phyloP scores from a whole-genome alignment of 2,888 invertebrate species.

The Phragmatobia fuliginosa region DNA sequence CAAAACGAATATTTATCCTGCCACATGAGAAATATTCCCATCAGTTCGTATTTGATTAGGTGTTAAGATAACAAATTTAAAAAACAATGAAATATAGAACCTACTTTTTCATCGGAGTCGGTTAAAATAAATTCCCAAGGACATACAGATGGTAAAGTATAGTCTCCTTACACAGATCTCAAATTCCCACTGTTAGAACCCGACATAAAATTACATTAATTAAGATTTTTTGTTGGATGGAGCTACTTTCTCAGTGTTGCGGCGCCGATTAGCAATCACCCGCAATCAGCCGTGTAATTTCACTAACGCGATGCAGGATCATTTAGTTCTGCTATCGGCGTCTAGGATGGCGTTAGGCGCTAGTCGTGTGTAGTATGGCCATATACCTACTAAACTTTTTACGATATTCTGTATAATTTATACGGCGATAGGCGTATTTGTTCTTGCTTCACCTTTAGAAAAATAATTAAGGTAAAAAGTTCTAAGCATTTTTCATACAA shows the following conservation, averaged over 20 bases:
- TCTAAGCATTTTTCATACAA: background rate
- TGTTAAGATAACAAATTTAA: background rate
- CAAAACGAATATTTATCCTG: no score
- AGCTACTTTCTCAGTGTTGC: conserved; percentile 4
- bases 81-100: background rate
- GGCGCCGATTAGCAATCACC: conserved; percentile 7
- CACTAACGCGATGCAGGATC: conserved; percentile 4
- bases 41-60: no score
- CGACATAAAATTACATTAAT: background rate
- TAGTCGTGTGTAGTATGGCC: background rate
- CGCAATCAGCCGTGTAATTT: conserved; percentile 6
- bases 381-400: background rate
- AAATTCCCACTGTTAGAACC: background rate
- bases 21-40: no score
- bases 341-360: conserved; percentile 5
- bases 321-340: conserved; percentile 6
- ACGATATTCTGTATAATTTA: background rate
- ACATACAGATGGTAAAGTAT: background rate
- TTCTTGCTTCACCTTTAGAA: background rate
- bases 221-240: conserved; percentile 1
- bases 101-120: background rate
- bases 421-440: background rate
- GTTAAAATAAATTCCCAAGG: background rate
- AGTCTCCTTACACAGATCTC: background rate
- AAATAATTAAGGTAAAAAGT: background rate